Conservation (phyloP, 2,888 invertebrate genomes). For the Cylindroiulus punctatus region DNA sequence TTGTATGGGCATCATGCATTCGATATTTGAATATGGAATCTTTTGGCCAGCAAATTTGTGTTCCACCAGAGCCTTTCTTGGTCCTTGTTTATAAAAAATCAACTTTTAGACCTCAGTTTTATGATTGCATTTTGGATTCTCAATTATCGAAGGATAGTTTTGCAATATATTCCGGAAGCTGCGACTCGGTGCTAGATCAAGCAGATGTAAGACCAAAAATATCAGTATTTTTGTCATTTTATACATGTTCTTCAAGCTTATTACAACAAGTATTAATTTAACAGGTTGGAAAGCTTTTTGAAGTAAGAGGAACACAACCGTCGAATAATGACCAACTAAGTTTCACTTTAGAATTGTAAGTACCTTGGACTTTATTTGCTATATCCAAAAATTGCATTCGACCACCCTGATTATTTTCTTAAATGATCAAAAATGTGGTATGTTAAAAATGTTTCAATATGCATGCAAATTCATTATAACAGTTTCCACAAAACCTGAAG, state of each 20-base stretch:
- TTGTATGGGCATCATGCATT: slow-evolving; percentile 51
- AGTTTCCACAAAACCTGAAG: too few species aligned
- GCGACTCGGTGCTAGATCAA: background rate
- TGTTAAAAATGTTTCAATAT: too few species aligned
- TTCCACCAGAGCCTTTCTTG: slow-evolving; percentile 50
- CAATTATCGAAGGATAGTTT: background rate
- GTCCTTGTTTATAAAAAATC: slow-evolving; percentile 49
- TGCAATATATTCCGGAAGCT: slow-evolving; percentile 27
- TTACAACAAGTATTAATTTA: background rate
- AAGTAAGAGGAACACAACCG: background rate
- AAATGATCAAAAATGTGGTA: too few species aligned
- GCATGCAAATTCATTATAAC: too few species aligned
- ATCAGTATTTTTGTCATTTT: too few species aligned
- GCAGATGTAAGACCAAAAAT: background rate
- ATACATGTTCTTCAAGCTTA: too few species aligned
- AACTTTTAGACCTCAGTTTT: slow-evolving; percentile 1
- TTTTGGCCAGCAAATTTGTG: background rate
- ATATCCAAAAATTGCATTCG: too few species aligned
- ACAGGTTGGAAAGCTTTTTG: background rate
- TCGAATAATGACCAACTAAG: background rate
- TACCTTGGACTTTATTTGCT: background rate
- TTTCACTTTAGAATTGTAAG: slow-evolving; percentile 11
- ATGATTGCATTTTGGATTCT: slow-evolving; percentile 47
- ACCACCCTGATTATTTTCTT: too few species aligned
- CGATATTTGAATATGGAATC: slow-evolving; percentile 13